Evolutionary conservation across 2,113 vertebrate genomes (phyloP).

Genomic region (Fregetta grallaria): DNA sequence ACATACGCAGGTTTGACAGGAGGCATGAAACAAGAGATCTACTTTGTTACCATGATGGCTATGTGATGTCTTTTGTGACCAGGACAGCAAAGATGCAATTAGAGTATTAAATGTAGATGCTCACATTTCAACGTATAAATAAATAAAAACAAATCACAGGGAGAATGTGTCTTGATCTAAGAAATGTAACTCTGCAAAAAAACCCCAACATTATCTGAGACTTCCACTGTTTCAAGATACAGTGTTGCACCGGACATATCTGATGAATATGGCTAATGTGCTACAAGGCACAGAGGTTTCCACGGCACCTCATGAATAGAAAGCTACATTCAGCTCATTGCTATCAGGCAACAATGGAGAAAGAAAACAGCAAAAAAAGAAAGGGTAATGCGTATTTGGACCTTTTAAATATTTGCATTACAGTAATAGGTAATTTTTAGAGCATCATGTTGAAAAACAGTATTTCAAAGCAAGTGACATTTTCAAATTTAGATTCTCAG

Average conservation of each 20-base stretch:
- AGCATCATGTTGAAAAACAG: neutral
- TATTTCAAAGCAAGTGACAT: neutral
- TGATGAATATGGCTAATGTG: neutral
- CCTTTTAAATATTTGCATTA: neutral
- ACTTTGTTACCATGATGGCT: neutral
- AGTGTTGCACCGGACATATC: neutral
- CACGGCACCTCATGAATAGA: neutral
- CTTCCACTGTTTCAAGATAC: neutral
- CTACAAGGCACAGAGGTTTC: neutral
- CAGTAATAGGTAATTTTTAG: neutral
- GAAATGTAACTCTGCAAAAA: neutral
- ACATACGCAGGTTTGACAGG: neutral
- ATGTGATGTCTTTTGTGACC: slow-evolving; percentile 22
- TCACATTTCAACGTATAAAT: slow-evolving; percentile 56
- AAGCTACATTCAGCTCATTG: neutral
- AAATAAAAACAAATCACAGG: slow-evolving; percentile 45
- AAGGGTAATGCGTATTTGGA: neutral
- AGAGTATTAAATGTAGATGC: slow-evolving; percentile 1
- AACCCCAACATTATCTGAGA: neutral
- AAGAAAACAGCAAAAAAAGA: neutral
- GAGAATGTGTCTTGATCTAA: neutral
- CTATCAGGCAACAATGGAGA: neutral
- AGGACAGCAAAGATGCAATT: neutral
- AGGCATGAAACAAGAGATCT: slow-evolving; percentile 18
- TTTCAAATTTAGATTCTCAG: neutral